Percentiles rank a stretch among this genome's conserved stretches.
phyloP scores from a whole-genome alignment of 2,797 vertebrate species.

The Xerus rutilus region DNA sequence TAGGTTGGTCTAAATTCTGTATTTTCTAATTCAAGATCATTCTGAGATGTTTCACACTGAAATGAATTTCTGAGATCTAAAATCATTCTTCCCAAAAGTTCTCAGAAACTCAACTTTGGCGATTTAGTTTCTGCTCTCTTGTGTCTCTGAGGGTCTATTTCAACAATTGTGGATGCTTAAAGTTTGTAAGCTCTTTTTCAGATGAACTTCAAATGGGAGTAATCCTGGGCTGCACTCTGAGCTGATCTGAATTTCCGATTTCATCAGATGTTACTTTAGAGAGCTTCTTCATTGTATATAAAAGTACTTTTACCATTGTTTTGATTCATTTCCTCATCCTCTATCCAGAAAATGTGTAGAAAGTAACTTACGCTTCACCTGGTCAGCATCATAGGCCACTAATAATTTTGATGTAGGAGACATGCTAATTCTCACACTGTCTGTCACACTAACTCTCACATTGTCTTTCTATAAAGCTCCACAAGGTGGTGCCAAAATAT shows the following conservation, averaged over 20 bases:
- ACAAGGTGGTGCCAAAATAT: conserved; percentile 82
- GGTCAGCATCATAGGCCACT: not conserved
- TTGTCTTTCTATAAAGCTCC: conserved; percentile 71
- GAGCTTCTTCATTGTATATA: not conserved
- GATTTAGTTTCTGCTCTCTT: not conserved
- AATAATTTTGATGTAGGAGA: conserved; percentile 24
- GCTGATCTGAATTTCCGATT: not conserved
- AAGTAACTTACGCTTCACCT: not conserved
- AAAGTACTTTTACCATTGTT: not conserved
- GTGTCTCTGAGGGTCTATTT: not conserved
- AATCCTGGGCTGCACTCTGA: too few species aligned
- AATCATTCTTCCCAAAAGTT: conserved; percentile 9
- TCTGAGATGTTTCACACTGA: not conserved
- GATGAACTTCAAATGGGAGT: too few species aligned
- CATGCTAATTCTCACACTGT: not conserved
- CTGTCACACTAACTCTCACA: not conserved
- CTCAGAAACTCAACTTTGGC: not conserved
- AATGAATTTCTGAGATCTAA: not conserved
- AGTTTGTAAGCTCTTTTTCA: not conserved
- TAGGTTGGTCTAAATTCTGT: too few species aligned
- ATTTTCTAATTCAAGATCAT: not conserved
- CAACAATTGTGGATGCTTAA: not conserved
- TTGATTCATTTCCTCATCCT: not conserved
- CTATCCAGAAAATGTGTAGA: not conserved
- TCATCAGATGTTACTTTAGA: conserved; percentile 15